A percentile compares a stretch with the other conserved stretches of the same genome.
phyloP scores from a whole-genome alignment of 2,888 invertebrate species.

The Lycocerus yunnanus region DNA sequence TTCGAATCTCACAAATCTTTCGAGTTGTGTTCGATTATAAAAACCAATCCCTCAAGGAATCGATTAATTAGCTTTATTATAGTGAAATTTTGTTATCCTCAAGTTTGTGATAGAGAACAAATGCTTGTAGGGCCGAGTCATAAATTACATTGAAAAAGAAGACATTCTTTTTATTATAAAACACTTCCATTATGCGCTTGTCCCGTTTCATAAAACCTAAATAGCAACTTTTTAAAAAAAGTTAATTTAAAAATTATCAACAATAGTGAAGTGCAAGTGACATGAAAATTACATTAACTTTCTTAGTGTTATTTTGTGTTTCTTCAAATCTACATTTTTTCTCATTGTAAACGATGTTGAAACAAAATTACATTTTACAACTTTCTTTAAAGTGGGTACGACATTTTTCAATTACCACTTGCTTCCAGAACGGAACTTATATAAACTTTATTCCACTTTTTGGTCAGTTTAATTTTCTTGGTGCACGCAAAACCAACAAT shows the following conservation, averaged over 20 bases:
- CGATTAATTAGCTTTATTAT: no score
- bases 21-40: no score
- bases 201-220: not conserved
- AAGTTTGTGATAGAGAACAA: no score
- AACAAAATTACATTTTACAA: not conserved
- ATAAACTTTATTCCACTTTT: not conserved
- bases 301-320: constrained; percentile 1
- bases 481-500: not conserved
- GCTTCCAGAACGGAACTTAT: not conserved
- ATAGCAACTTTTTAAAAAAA: not conserved
- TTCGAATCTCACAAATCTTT: no score
- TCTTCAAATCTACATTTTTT: not conserved
- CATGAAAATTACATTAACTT: not conserved
- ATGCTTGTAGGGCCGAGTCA: not conserved
- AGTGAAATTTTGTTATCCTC: no score
- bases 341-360: constrained; percentile 1
- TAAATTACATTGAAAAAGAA: not conserved
- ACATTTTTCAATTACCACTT: constrained; percentile 14
- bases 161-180: no score
- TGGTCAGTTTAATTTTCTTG: not conserved
- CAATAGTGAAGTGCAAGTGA: not conserved
- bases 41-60: no score
- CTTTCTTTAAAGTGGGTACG: constrained; percentile 14
- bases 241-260: not conserved
- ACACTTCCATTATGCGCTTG: not conserved